phyloP scores from a whole-genome alignment of 2,888 invertebrate species.

The Andrena hattorfiana region DNA sequence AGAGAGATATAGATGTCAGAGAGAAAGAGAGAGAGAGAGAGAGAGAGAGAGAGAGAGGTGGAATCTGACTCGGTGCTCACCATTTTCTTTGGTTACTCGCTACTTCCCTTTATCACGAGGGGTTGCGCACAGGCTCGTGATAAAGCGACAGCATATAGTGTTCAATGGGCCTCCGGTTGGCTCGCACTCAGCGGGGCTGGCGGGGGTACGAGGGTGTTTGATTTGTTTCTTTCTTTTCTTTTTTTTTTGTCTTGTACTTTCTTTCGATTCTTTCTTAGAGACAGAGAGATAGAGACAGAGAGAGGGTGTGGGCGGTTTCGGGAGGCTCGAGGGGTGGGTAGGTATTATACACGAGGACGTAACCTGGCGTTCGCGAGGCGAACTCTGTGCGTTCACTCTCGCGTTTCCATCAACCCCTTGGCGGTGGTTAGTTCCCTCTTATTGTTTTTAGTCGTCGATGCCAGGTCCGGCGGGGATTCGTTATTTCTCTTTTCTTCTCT shows the following conservation, averaged over 20 bases:
- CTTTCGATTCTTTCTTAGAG: conserved; percentile 57
- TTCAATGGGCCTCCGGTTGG: conserved; percentile 82
- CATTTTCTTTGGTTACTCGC: conserved; percentile 78
- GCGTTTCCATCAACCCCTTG: not conserved
- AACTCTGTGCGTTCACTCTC: not conserved
- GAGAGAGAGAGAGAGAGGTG: conserved; percentile 72
- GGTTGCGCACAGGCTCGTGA: conserved; percentile 67
- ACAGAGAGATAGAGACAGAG: not conserved
- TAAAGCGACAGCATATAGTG: conserved; percentile 70
- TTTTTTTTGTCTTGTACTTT: conserved; percentile 54
- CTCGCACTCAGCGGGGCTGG: conserved; percentile 85
- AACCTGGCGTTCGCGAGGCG: conserved; percentile 7
- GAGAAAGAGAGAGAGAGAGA: conserved; percentile 49
- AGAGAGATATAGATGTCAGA: conserved; percentile 54
- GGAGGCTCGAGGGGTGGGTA: not conserved
- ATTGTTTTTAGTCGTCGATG: not conserved
- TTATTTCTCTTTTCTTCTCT: not conserved
- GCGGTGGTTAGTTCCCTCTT: not conserved
- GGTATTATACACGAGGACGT: conserved; percentile 14
- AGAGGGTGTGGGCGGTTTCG: not conserved
- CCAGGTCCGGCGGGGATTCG: conserved; percentile 1
- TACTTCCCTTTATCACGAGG: conserved; percentile 75
- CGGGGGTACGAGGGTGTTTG: conserved; percentile 80
- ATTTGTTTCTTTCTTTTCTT: conserved; percentile 59
- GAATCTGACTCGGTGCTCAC: conserved; percentile 85